Conservation (phyloP, 1,140 invertebrate species). For the Cotesia glomerata region DNA sequence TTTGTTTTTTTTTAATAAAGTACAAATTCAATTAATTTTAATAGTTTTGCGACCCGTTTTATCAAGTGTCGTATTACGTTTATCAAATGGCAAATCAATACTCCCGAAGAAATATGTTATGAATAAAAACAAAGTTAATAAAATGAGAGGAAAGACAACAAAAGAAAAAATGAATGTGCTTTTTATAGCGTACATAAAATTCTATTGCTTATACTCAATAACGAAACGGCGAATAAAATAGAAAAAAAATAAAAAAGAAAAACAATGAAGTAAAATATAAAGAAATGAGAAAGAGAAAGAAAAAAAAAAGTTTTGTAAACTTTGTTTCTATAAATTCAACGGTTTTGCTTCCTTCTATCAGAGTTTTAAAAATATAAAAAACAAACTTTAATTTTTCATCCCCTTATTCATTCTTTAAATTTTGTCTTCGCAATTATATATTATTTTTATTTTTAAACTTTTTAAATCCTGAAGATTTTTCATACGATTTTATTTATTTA, state of each 20-base stretch:
- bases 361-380: neutral
- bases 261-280: neutral
- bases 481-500: no score
- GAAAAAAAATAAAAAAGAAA: neutral
- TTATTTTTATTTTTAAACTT: neutral
- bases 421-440: neutral
- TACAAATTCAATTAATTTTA: no score
- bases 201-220: conserved; percentile 13
- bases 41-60: no score
- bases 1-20: no score
- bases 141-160: conserved; percentile 8
- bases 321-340: conserved; percentile 1
- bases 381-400: neutral
- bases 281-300: neutral
- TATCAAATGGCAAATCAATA: neutral
- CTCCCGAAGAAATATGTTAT: neutral
- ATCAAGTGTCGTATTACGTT: neutral
- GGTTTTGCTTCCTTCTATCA: neutral
- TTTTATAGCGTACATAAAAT: conserved; percentile 28
- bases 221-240: neutral
- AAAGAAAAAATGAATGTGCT: conserved; percentile 7
- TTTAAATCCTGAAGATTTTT: no score
- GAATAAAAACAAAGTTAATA: conserved; percentile 3
- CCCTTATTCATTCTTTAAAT: neutral
- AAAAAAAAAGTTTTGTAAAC: neutral